These are phyloP conservation scores for Tethya wilhelma DNA, from an alignment of 37 sponge, comb jelly and placozoan genomes.

Conservation along the genomic window DNA sequence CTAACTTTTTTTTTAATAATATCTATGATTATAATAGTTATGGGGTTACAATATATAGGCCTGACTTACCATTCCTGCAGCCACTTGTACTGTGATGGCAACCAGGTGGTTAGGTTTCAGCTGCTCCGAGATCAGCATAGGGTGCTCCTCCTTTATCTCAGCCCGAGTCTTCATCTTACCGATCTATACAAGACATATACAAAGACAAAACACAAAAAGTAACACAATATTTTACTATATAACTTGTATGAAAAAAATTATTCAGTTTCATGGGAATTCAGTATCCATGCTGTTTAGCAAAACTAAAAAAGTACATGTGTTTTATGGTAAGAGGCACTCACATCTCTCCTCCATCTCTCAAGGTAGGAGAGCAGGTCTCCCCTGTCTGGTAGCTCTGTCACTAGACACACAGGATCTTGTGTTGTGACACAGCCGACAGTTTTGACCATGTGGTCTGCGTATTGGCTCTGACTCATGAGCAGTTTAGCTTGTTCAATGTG, in stretches of 20 bases:
- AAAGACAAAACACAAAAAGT: background rate
- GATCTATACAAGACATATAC: too few relatives aligned
- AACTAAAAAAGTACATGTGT: too few relatives aligned
- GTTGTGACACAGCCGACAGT: slow-evolving; percentile 74
- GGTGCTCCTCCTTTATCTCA: too few relatives aligned
- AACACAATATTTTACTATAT: background rate
- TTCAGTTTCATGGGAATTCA: too few relatives aligned
- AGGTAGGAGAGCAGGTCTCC: slow-evolving; percentile 73
- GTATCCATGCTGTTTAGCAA: too few relatives aligned
- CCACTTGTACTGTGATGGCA: slow-evolving; percentile 20
- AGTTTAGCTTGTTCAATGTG: slow-evolving; percentile 57
- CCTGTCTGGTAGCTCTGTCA: slow-evolving; percentile 44
- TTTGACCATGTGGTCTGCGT: slow-evolving; percentile 45
- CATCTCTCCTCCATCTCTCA: slow-evolving; percentile 25
- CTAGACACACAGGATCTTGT: slow-evolving; percentile 50
- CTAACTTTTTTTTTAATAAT: background rate
- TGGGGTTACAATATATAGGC: background rate
- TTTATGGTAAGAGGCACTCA: background rate
- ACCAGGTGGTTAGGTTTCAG: slow-evolving; percentile 9
- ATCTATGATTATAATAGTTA: background rate
- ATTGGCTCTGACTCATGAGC: background rate
- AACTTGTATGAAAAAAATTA: too few relatives aligned
- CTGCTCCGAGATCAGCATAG: too few relatives aligned
- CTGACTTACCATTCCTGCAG: slow-evolving; percentile 36
- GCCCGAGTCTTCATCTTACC: too few relatives aligned